Evolutionary conservation across 2,797 vertebrate genomes (phyloP).

Genomic region (Diglossa cyanea): DNA sequence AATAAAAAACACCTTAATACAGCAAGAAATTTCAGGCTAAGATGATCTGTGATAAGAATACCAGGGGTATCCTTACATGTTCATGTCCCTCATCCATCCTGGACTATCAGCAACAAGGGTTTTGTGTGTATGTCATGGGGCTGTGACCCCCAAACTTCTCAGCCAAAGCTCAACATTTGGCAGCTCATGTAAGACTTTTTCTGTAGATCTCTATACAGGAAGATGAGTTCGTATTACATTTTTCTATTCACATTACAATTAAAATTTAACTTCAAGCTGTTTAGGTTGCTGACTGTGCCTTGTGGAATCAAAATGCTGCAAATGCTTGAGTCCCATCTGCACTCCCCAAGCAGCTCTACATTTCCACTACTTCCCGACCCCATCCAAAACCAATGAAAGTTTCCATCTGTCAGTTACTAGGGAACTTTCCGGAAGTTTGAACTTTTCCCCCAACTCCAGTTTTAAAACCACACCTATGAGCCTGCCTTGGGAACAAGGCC

Average conservation of each 20-base stretch:
- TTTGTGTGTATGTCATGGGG: fast-evolving
- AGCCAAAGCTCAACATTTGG: background rate
- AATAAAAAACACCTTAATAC: background rate
- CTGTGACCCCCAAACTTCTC: background rate
- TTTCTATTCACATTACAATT: background rate
- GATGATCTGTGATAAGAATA: background rate
- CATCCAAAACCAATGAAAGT: background rate
- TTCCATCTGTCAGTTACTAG: background rate
- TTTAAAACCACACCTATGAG: slow-evolving; percentile 27
- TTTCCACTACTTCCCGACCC: background rate
- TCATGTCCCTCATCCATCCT: background rate
- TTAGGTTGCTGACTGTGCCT: background rate
- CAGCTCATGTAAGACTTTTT: background rate
- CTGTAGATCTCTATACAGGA: background rate
- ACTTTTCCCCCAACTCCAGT: background rate
- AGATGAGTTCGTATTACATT: background rate
- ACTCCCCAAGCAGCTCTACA: background rate
- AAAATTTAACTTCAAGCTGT: background rate
- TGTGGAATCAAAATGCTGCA: background rate
- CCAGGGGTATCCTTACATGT: background rate
- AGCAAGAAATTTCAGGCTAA: background rate
- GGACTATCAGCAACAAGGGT: background rate
- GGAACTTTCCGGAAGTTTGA: background rate
- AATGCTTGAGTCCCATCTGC: background rate
- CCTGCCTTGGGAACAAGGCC: slow-evolving; percentile 25